Evolutionary conservation across 2,888 invertebrate species (phyloP), one percentile per base, ranked within the genome.

Genomic region (Metopia argyrocephala): DNA sequence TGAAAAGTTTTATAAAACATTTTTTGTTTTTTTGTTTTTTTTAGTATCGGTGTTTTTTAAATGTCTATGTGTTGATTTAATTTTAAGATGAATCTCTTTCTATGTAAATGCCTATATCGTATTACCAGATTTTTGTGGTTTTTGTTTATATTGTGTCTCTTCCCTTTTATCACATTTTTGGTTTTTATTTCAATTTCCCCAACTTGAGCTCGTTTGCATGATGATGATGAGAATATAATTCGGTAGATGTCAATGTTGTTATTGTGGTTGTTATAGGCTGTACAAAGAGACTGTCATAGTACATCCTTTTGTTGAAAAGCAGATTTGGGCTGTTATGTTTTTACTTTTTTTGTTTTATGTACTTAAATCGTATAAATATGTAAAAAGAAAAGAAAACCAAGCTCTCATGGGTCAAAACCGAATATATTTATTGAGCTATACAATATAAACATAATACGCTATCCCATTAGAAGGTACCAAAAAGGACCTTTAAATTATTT

Each of bases 81-180:
- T 65, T 78, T 76, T 38, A 59, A 65, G 52, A 54, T 66, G 66
- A 71, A 59, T 78, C 31, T 66, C 46, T 78, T 25, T 66, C 31
- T 54, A 59, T 71, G 46, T 48, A 66, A 59, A 71, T 69, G 56
- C 2, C 54, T n/a, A 48, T 76, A 69, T 78, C 71, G 25, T 71
- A 66, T 78, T 78, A 78, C 78, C 59, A 71, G 65, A 78, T 66
- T 66, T 61, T 54, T 78, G 78, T 61, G 78, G 78, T 71, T 78
- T 71, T 71, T 71, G 31, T 52, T 52, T 61, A 38, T n/a, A 59
- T 68, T 45, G 27, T 18, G 28, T 65, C 57, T 18, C 59, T 27
- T 27, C n/a, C 38, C 38, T 25, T 59, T 46, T 68, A 25, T 75
- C 15, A 15, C 15, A 12, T 31, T 27, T 21, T 75, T 54, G 45